Base-by-base conservation (phyloP, 2,888 invertebrate species). In the Meliscaeva auricollis region DNA sequence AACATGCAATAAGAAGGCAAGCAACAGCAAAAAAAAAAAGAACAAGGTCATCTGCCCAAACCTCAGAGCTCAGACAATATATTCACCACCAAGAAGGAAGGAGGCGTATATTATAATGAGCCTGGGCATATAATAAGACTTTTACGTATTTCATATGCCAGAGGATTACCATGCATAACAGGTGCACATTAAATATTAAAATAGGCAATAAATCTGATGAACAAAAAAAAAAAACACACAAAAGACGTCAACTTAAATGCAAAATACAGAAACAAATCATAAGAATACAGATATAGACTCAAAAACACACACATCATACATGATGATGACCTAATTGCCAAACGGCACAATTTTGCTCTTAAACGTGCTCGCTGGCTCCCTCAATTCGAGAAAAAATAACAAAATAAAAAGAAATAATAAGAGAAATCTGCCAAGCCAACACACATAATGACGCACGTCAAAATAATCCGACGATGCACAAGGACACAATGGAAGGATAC, bases 181-280 rank as follows among this genome's bases (percentile, higher is more conserved):
- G 68, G 78, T 83, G 78, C 60, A 75, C 66, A 74, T 79, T 70
- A 79, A 84, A 84, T 75, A 84, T 79, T 75, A 62, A 84, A 84
- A 74, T 79, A 58, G 62, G 52, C 79, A 75, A 84, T 79, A 84
- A 75, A 84, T 84, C 62, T 44, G 44, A 70, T 56, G 41, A 56
- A 74, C 35, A 58, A 74, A 48, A 54, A 46, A 35, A 54, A 66
- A 66, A 54, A 35, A 72, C 44, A 62, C 4, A 35, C 26, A 52
- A 46, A 48, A 62, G 48, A 50, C 26, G 13, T 38, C 48, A 60
- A 26, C 15, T 44, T 35, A 74, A 54, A 64, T 44, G 22, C 48
- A 35, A 50, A 66, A 64, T 20, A 52, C 54, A 74, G 38, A 52
- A 8, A 52, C 35, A 30, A 30, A 44, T 26, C 2, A 32, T 17